Base-by-base conservation (phyloP, 2,797 vertebrate genomes). In the Myotis planiceps region DNA sequence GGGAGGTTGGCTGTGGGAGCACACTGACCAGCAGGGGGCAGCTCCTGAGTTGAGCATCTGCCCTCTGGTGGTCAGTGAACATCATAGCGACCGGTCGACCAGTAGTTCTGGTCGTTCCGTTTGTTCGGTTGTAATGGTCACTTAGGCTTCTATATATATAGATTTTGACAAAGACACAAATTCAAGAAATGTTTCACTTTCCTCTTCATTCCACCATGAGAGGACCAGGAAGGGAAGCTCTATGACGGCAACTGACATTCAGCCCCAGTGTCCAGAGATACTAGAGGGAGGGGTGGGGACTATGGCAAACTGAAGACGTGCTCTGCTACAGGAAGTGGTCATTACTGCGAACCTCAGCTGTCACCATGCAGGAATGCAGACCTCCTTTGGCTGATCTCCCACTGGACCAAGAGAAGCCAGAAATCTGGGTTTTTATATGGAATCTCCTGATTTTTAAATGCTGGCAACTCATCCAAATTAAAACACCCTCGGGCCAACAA, bases 401-500 rank as follows among this genome's bases (percentile, higher is more conserved):
- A 25, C 14, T 14, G 92, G 88, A 55, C 34, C 68, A 42, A 65
- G 90, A 90, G 93, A 90, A 94, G 96, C 96, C 97, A 95, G 89
- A 92, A 96, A 90, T 87, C 68, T 68, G 71, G 68, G 72, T 37
- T 97, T 96, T 97, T 96, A 96, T 92, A 79, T 60, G 91, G 97
- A 93, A 86, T 95, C 90, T 92, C 89, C 84, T 80, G 74, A 93
- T 95, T 97, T 97, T 85, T 78, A 96, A 94, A 90, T 69, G 88
- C 78, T 96, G 88, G 96, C 97, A 96, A 95, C 63, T 79, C 49
- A 66, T 66, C 85, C 49, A 92, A 94, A 95, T 96, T 71, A 94
- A 96, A 97, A 96, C 71, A 93, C 55, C 58, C 83, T 42, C 0
- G 0, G 87, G 94, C 97, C 97, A 97, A 97, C 91, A 88, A 94